These are phyloP conservation scores for Troides oblongomaculatus DNA, from an alignment of 2,888 invertebrate species.

Conservation along the genomic window DNA sequence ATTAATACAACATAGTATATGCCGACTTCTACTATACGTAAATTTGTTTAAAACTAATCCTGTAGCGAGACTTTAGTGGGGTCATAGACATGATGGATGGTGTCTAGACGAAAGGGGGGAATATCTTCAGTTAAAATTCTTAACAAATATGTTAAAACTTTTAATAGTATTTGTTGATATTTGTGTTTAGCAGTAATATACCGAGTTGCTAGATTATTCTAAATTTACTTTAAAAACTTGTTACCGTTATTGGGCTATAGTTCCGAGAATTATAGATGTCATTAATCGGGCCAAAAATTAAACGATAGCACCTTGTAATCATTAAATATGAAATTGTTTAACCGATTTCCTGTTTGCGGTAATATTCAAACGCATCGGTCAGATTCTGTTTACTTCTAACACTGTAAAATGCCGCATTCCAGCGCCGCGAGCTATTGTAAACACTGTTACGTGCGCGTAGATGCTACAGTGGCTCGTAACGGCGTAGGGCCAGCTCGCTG, in stretches of 20 bases:
- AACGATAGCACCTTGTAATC: constrained; percentile 16
- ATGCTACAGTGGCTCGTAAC: constrained; percentile 5
- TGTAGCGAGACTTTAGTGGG: constrained; percentile 9
- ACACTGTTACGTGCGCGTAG: constrained; percentile 10
- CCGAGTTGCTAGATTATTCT: constrained; percentile 16
- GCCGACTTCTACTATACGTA: neutral
- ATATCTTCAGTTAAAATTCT: constrained; percentile 12
- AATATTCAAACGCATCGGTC: constrained; percentile 1
- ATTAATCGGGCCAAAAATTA: constrained; percentile 11
- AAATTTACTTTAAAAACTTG: constrained; percentile 18
- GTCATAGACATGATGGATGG: constrained; percentile 19
- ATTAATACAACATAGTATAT: neutral
- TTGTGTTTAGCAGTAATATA: constrained; percentile 7
- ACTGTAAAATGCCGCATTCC: constrained; percentile 1
- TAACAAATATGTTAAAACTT: constrained; percentile 17
- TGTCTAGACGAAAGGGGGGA: constrained; percentile 22
- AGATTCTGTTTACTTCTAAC: constrained; percentile 10
- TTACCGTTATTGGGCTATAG: constrained; percentile 17
- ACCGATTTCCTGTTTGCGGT: constrained; percentile 1
- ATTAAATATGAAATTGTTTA: constrained; percentile 10
- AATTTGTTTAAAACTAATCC: constrained; percentile 16
- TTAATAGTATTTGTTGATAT: constrained; percentile 12
- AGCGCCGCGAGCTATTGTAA: constrained; percentile 6
- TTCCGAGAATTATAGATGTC: constrained; percentile 12
- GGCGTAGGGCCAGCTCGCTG: constrained; percentile 20